Evolutionary conservation across 2,113 vertebrate species (phyloP), one percentile per base, ranked within the genome.

Genomic region (Callorhinus ursinus): DNA sequence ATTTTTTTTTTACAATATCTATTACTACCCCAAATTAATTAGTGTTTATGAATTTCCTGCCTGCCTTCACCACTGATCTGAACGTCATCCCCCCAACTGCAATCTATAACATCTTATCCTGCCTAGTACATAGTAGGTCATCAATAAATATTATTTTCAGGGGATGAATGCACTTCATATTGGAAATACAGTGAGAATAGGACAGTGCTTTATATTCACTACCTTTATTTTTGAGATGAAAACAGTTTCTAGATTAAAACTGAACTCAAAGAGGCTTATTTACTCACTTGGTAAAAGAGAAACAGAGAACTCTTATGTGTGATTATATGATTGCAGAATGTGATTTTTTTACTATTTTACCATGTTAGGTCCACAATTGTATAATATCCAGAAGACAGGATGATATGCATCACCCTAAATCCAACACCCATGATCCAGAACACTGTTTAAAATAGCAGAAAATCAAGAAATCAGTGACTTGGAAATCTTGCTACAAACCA

Each of bases 311-410:
- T 90, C 49, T 74, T 24, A 46, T 49, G 55, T 39, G 5, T 84
- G 14, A 59, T 11, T 71, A 4, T 22, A 53, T 33, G 7, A 67
- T 86, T 95, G 16, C 26, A 80, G n/a, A 72, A 71, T 51, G 26
- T 59, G 10, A 15, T 76, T 93, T 96, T 96, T 69, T 71, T 55
- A 82, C n/a, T 74, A n/a, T 76, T 91, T 96, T 86, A 22, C 21
- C 21, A 46, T 39, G 0, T 53, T 33, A 46, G 2, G 0, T 16
- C 19, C 51, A 91, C 57, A 61, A 59, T 13, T 77, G 26, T 49
- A 89, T 93, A 42, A 22, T 14, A 39, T 95, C 71, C 7, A 49
- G 8, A 26, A 67, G 16, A 80, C 31, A 83, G 82, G 82, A 94
- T 72, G 39, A 57, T 74, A 19, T 8, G 9, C 7, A 74, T 81